Evolutionary conservation across 1,140 invertebrate species (phyloP).

Genomic region (Sarcophaga peregrina): DNA sequence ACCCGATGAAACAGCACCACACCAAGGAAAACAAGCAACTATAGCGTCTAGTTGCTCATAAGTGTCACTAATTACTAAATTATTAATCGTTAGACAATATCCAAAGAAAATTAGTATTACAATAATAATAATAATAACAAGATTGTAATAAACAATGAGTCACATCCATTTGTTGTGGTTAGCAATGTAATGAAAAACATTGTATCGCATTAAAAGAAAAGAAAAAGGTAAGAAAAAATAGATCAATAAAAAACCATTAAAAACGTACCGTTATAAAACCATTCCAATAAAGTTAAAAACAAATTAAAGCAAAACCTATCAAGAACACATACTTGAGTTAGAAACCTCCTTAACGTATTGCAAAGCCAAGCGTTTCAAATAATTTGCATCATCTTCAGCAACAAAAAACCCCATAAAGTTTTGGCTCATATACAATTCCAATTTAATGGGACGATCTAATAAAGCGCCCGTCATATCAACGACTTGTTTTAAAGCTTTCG

Average conservation of each 20-base stretch:
- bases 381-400: conserved; percentile 79
- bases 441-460: conserved; percentile 72
- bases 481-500: conserved; percentile 75
- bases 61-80: conserved; percentile 69
- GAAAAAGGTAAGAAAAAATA: conserved; percentile 45
- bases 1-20: conserved; percentile 68
- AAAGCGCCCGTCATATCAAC: conserved; percentile 74
- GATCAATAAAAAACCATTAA: conserved; percentile 43
- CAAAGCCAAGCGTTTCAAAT: conserved; percentile 79
- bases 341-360: conserved; percentile 82
- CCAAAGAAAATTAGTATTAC: conserved; percentile 23
- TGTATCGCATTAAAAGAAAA: conserved; percentile 45
- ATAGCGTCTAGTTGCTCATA: conserved; percentile 77
- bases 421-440: conserved; percentile 84
- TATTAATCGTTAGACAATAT: neutral
- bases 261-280: conserved; percentile 30
- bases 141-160: neutral
- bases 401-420: conserved; percentile 91
- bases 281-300: conserved; percentile 46
- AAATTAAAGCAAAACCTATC: conserved; percentile 10
- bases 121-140: conserved; percentile 1
- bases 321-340: conserved; percentile 72
- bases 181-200: conserved; percentile 26
- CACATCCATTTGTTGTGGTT: conserved; percentile 20
- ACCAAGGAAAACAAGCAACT: conserved; percentile 78